phyloP scores from a whole-genome alignment of 2,797 vertebrate species.

The Falco rusticolus region DNA sequence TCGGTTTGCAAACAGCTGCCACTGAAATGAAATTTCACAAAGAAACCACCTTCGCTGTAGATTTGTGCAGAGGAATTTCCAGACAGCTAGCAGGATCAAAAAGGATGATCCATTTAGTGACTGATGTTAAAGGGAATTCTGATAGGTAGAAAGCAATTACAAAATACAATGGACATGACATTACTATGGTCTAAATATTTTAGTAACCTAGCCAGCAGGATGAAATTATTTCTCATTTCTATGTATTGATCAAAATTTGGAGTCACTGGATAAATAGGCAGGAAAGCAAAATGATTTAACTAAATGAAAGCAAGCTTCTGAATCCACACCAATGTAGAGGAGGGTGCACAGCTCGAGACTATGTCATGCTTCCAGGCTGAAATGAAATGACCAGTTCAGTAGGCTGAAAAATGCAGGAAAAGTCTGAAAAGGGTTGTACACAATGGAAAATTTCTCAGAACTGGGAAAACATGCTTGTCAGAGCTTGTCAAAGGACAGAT shows the following conservation, averaged over 20 bases:
- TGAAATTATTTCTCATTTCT: slow-evolving; percentile 8
- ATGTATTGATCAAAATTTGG: not conserved
- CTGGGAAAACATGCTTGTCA: not conserved
- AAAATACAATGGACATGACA: not conserved
- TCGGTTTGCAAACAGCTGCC: not conserved
- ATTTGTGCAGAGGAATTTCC: not conserved
- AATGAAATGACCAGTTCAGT: not conserved
- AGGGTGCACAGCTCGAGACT: not conserved
- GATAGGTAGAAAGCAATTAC: not conserved
- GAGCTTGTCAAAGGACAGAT: not conserved
- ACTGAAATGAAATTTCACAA: not conserved
- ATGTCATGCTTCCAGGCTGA: not conserved
- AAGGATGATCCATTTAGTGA: not conserved
- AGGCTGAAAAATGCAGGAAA: not conserved
- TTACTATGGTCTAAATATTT: not conserved
- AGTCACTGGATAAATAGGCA: not conserved
- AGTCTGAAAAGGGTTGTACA: not conserved
- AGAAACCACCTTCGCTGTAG: not conserved
- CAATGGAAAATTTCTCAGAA: not conserved
- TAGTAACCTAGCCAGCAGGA: not conserved
- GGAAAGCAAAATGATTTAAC: not conserved
- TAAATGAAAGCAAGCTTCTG: not conserved
- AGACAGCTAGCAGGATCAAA: not conserved
- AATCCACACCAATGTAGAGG: not conserved
- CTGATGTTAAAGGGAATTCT: not conserved